Evolutionary conservation across 2,888 invertebrate genomes (phyloP).

Genomic region (Leucania comma): DNA sequence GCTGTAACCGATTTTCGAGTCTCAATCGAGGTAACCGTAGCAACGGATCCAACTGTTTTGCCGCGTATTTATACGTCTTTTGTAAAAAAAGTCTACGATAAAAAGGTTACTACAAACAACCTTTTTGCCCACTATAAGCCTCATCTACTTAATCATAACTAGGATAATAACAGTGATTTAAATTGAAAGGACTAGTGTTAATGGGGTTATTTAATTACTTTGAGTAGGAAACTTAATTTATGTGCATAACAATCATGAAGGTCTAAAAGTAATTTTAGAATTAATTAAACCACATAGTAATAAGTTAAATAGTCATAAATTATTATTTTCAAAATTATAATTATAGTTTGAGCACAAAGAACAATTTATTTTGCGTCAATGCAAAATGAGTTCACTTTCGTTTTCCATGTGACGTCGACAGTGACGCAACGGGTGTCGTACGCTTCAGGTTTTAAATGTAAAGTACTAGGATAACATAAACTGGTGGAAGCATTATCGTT

Average conservation of each 20-base stretch:
- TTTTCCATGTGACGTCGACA: slow-evolving; percentile 9
- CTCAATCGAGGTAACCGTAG: no score
- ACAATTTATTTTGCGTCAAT: neutral
- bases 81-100: neutral
- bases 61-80: no score
- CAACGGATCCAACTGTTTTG: no score
- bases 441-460: slow-evolving; percentile 22
- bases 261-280: neutral
- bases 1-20: no score
- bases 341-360: neutral
- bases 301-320: neutral
- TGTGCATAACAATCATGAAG: neutral
- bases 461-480: slow-evolving; percentile 19
- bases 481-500: neutral
- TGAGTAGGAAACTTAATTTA: neutral
- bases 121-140: no score
- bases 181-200: neutral
- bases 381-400: neutral
- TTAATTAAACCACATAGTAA: neutral
- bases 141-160: no score
- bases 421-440: slow-evolving; percentile 15
- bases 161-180: neutral
- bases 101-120: no score
- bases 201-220: neutral
- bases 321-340: neutral